These are phyloP conservation scores for Onychomys torridus DNA, from an alignment of 2,797 vertebrate species.

Conservation along the genomic window DNA sequence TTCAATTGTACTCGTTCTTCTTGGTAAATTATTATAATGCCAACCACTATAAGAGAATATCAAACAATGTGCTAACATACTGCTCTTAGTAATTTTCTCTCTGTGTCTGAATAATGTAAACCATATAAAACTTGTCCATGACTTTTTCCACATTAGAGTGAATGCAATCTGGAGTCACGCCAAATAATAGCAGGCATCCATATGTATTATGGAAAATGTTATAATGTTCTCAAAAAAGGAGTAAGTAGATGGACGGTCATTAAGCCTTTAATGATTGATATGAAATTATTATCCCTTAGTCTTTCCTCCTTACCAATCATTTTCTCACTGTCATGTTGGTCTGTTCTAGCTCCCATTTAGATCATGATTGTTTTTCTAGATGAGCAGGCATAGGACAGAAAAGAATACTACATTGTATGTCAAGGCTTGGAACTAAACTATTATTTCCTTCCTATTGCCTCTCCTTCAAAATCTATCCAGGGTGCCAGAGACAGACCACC, in stretches of 20 bases:
- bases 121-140: not conserved
- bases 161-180: not conserved
- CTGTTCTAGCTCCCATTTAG: slow-evolving; percentile 22
- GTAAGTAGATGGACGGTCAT: not conserved
- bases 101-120: not conserved
- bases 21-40: slow-evolving; percentile 39
- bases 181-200: not conserved
- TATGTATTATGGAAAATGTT: not conserved
- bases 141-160: slow-evolving; percentile 29
- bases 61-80: slow-evolving; percentile 37
- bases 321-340: not conserved
- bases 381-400: not conserved
- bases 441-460: not conserved
- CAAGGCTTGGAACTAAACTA: not conserved
- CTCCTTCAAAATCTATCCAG: not conserved
- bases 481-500: too few relatives aligned
- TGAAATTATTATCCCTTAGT: not conserved
- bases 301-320: not conserved
- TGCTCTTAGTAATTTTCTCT: not conserved
- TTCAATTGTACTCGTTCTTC: not conserved
- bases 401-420: not conserved
- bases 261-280: slow-evolving; percentile 19
- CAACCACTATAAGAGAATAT: slow-evolving; percentile 17
- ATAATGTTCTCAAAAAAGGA: not conserved
- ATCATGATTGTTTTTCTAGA: slow-evolving; percentile 43